Conservation (phyloP, 2,113 vertebrate species). For the Myxocyprinus asiaticus region DNA sequence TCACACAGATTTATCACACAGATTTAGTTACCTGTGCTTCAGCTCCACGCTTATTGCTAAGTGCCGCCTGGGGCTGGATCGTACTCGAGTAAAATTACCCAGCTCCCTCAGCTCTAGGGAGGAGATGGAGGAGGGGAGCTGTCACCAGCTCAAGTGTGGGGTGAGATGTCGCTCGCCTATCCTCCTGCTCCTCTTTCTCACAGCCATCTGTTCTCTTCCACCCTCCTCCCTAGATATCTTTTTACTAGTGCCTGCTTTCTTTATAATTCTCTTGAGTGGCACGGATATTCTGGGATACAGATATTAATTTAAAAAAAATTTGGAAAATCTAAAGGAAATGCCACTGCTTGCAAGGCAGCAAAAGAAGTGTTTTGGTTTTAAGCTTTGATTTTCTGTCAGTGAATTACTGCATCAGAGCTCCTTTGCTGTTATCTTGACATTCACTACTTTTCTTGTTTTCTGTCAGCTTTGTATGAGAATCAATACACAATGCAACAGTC, state of each 20-base stretch:
- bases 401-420: too few species aligned
- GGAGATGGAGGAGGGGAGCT: constrained; percentile 35
- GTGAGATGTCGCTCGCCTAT: constrained; percentile 36
- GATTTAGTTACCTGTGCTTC: constrained; percentile 44
- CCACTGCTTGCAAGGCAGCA: background rate
- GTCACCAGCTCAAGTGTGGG: constrained; percentile 28
- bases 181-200: constrained; percentile 39
- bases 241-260: constrained; percentile 4
- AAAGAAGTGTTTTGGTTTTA: too few species aligned
- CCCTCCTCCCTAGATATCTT: constrained; percentile 15
- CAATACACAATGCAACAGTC: too few species aligned
- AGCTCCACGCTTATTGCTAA: constrained; percentile 29
- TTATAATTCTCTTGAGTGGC: constrained; percentile 16
- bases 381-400: too few species aligned
- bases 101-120: constrained; percentile 21
- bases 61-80: background rate
- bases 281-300: background rate
- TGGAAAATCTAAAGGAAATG: background rate
- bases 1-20: constrained; percentile 26
- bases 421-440: too few species aligned
- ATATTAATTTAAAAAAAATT: constrained; percentile 7
- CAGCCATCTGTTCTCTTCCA: constrained; percentile 47
- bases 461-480: too few species aligned
- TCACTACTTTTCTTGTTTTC: too few species aligned
- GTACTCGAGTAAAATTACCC: constrained; percentile 30